Conservation (phyloP, 2,113 vertebrate genomes). For the Ascaphus truei region DNA sequence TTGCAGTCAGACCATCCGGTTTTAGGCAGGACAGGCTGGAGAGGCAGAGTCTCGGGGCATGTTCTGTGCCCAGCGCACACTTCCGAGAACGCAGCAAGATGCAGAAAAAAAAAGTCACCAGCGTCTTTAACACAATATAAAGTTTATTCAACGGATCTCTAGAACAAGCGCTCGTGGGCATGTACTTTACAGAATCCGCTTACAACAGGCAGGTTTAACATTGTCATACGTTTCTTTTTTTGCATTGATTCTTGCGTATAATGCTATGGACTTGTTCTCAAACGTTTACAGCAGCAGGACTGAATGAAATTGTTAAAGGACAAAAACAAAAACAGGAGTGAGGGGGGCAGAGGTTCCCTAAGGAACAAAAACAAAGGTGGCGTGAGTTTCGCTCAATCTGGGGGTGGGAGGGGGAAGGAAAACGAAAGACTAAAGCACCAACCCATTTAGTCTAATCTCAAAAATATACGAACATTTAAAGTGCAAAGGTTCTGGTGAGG, state of each 20-base stretch:
- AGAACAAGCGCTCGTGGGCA: slow-evolving; percentile 15
- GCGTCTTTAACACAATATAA: slow-evolving; percentile 1
- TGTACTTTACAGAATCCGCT: slow-evolving; percentile 2
- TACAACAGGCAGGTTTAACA: slow-evolving; percentile 17
- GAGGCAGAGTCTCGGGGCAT: background rate
- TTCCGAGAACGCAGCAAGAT: background rate
- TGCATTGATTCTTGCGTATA: slow-evolving; percentile 27
- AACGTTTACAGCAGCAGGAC: background rate
- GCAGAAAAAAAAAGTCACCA: background rate
- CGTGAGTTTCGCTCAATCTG: background rate
- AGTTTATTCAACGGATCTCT: slow-evolving; percentile 27
- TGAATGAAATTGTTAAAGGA: too few species aligned
- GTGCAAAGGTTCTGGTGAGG: slow-evolving; percentile 30
- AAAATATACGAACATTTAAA: slow-evolving; percentile 13
- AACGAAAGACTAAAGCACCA: background rate
- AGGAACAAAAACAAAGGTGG: background rate
- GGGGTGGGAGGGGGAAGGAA: background rate
- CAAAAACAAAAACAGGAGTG: too few species aligned
- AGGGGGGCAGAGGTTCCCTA: background rate
- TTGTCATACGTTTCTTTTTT: background rate
- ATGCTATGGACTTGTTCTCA: background rate
- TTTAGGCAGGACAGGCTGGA: slow-evolving; percentile 5
- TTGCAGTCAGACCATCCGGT: background rate
- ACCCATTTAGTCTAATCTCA: slow-evolving; percentile 17
- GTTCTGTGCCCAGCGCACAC: background rate